Evolutionary conservation across 2,113 vertebrate genomes (phyloP), one percentile per base, ranked within the genome.

Genomic region (Neomonachus schauinslandi): DNA sequence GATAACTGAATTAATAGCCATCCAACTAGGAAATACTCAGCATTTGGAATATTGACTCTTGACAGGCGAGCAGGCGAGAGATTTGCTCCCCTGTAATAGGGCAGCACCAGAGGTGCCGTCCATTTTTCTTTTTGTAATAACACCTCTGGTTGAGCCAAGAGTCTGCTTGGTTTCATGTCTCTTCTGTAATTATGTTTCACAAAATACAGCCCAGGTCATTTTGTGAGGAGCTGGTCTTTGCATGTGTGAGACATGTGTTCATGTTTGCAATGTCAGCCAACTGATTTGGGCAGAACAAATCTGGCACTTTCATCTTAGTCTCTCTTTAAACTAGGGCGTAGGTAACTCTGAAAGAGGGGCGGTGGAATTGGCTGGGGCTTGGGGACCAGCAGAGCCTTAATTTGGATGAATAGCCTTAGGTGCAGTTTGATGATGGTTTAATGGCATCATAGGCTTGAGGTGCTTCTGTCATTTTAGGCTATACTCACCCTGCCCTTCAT

Each of bases 91-190:
- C 69, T 83, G 42, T 42, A 92, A 33, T 4, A 53, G 79, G 42
- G 57, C 42, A 83, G 63, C 31, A 4, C 39, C 63, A 67, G 79
- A 79, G 79, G 39, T 31, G 65, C 93, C 59, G 89, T 97, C 97
- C 88, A 59, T 96, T 77, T 67, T 39, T 3, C 91, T 98, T 94
- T 92, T 51, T 24, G 28, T 82, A 84, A 98, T 88, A 95, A 24
- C 84, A 77, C 79, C 79, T 93, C 92, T n/a, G 19, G 3, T 31
- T 49, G 81, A 97, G 42, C 69, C 28, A 95, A 89, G 96, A 95
- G 91, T 90, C 97, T 65, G 67, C 84, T 90, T 12, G 36, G 83
- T 93, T 98, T 98, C 84, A 94, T 98, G 97, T 97, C 94, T 96
- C 96, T 96, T 42, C 97, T 94, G 31, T 80, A 81, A 96, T 98